Evolutionary conservation across 2,113 vertebrate species (phyloP).

Genomic region (Origma solitaria): DNA sequence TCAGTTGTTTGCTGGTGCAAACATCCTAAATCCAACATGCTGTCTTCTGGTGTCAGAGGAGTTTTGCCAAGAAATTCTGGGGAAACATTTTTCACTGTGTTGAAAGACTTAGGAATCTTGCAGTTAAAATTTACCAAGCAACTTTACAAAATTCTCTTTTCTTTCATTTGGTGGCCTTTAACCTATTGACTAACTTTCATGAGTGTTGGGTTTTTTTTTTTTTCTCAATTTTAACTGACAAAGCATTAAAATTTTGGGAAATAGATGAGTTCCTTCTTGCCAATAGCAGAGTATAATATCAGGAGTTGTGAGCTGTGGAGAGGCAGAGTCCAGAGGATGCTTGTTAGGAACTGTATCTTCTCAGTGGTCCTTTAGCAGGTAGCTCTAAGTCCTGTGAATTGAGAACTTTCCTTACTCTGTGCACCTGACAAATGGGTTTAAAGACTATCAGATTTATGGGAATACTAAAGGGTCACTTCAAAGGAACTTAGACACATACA

Average conservation of each 20-base stretch:
- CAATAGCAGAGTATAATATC: neutral
- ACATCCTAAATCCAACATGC: neutral
- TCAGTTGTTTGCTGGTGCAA: neutral
- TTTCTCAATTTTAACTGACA: neutral
- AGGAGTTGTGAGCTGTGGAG: neutral
- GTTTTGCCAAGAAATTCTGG: neutral
- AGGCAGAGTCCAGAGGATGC: neutral
- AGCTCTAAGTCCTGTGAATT: neutral
- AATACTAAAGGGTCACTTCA: neutral
- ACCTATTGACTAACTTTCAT: neutral
- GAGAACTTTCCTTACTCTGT: neutral
- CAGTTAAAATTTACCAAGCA: neutral
- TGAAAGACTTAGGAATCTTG: neutral
- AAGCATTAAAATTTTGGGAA: neutral
- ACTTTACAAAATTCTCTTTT: neutral
- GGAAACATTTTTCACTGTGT: neutral
- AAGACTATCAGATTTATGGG: neutral
- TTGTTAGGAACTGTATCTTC: neutral
- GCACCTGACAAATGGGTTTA: neutral
- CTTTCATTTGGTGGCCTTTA: neutral
- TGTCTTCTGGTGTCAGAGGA: neutral
- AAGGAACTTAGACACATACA: neutral
- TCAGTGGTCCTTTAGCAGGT: neutral
- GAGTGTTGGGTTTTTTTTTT: neutral
- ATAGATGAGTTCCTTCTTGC: neutral